These are phyloP conservation scores for Scolopax rusticola DNA, from an alignment of 2,797 vertebrate genomes.

Conservation along the genomic window DNA sequence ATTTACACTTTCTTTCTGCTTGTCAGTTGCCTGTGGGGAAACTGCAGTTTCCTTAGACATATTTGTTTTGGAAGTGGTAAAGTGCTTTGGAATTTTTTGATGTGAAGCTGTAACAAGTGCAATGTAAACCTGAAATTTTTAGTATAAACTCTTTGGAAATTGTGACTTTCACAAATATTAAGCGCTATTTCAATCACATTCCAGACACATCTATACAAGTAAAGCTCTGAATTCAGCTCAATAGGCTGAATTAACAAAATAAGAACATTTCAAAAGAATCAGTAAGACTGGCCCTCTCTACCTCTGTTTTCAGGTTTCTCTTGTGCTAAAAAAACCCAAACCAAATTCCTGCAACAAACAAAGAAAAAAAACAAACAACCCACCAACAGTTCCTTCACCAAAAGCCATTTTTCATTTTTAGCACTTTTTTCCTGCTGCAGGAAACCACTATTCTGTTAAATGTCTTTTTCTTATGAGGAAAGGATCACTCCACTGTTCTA, in stretches of 20 bases:
- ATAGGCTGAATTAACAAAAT: not conserved
- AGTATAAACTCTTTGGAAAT: not conserved
- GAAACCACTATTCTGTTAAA: not conserved
- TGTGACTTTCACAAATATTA: not conserved
- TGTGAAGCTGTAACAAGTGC: not conserved
- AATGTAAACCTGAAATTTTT: not conserved
- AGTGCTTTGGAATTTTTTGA: not conserved
- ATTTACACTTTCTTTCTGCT: not conserved
- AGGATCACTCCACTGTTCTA: not conserved
- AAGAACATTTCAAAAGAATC: not conserved
- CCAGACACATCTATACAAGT: not conserved
- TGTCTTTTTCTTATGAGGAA: not conserved
- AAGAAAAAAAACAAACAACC: not conserved
- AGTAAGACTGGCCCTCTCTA: not conserved
- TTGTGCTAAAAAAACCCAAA: not conserved
- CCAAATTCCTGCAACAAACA: accelerated
- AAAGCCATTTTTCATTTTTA: not conserved
- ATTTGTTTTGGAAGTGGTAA: constrained; percentile 8
- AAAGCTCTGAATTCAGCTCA: not conserved
- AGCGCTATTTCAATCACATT: not conserved
- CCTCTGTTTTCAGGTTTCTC: not conserved
- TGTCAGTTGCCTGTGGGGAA: not conserved
- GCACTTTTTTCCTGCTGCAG: accelerated
- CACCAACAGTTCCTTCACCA: not conserved
- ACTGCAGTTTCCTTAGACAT: not conserved